Percentiles rank a stretch among this genome's conserved stretches.
These are phyloP conservation scores for Bradysia coprophila DNA, from an alignment of 1,140 invertebrate genomes.

Conservation along the genomic window DNA sequence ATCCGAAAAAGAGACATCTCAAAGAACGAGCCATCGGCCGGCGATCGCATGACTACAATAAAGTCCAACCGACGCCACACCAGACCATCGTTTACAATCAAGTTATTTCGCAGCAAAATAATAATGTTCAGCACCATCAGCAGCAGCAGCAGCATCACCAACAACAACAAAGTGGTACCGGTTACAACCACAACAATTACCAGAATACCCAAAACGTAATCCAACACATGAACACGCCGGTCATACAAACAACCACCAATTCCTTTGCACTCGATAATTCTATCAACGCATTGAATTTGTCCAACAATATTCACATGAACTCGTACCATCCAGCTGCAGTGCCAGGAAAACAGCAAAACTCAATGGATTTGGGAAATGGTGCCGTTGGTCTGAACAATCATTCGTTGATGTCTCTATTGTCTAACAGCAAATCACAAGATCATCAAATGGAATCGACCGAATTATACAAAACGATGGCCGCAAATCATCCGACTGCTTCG, in stretches of 20 bases:
- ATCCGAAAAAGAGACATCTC: not conserved
- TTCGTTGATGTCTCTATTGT: too few species aligned
- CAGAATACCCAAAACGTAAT: not conserved
- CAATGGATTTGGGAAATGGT: too few species aligned
- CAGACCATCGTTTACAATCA: slow-evolving; percentile 22
- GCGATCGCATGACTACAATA: slow-evolving; percentile 23
- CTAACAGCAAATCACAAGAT: too few species aligned
- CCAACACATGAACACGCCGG: slow-evolving; percentile 1
- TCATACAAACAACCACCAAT: slow-evolving; percentile 5
- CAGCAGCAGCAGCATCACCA: slow-evolving; percentile 14
- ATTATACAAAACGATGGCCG: too few species aligned
- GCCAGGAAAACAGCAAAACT: too few species aligned
- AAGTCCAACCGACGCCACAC: slow-evolving; percentile 20
- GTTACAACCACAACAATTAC: not conserved
- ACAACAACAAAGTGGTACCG: not conserved
- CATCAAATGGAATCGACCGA: too few species aligned
- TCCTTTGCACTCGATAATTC: not conserved
- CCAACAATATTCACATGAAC: slow-evolving; percentile 1
- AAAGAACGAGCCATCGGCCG: slow-evolving; percentile 3
- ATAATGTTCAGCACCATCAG: slow-evolving; percentile 15
- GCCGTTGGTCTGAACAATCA: too few species aligned
- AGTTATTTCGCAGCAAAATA: slow-evolving; percentile 18
- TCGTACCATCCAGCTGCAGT: too few species aligned
- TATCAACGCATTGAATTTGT: slow-evolving; percentile 2
- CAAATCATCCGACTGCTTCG: not conserved